Evolutionary conservation across 1,140 invertebrate genomes (phyloP).

Genomic region (Polyergus mexicanus): DNA sequence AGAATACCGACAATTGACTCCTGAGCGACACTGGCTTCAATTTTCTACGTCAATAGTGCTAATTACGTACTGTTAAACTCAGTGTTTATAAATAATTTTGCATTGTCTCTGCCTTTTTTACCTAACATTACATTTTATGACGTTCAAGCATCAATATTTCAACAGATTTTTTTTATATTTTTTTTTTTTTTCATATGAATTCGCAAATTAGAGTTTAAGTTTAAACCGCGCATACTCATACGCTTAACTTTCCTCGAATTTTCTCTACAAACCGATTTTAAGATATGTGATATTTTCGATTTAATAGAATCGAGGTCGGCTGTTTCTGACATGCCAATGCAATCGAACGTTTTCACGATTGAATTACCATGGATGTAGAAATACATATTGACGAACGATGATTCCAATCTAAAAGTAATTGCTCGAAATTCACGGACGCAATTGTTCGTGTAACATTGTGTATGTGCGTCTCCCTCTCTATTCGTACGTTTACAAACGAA

Average conservation of each 20-base stretch:
- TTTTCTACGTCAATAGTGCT: not conserved
- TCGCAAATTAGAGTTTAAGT: not conserved
- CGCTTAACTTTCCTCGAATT: not conserved
- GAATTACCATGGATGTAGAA: conserved; percentile 48
- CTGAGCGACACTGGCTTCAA: not conserved
- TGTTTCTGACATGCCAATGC: conserved; percentile 27
- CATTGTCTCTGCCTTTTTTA: not conserved
- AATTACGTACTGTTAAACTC: not conserved
- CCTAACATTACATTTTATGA: not conserved
- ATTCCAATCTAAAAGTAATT: conserved; percentile 57
- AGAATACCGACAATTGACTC: not conserved
- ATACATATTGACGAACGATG: conserved; percentile 55
- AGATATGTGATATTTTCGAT: conserved; percentile 18
- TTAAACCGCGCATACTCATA: not conserved
- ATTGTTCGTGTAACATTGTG: not conserved
- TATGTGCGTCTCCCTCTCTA: not conserved
- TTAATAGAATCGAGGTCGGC: conserved; percentile 6
- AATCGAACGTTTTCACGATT: conserved; percentile 51
- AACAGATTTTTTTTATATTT: not conserved
- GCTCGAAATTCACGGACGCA: not conserved
- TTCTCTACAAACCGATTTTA: not conserved
- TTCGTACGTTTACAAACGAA: not conserved
- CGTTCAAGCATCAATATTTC: not conserved
- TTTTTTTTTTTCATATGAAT: not conserved
- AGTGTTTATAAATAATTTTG: not conserved